phyloP scores from a whole-genome alignment of 1,140 invertebrate species.

The Parasteatoda tepidariorum region DNA sequence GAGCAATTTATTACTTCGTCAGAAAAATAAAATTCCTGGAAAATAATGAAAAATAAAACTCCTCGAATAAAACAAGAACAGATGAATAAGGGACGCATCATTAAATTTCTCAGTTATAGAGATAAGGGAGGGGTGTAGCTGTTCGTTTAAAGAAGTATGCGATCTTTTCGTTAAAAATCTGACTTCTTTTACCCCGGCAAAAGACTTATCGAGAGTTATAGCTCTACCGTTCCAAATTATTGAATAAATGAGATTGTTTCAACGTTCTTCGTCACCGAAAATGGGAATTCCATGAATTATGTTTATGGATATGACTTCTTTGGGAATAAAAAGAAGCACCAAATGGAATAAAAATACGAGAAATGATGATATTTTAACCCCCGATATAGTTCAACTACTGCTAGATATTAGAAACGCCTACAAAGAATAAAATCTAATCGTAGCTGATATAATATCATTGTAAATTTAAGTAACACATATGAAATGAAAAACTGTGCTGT shows the following conservation, averaged over 20 bases:
- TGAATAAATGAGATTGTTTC: conserved; percentile 50
- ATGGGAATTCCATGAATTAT: conserved; percentile 21
- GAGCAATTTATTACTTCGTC: conserved; percentile 41
- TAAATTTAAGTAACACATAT: too few species aligned
- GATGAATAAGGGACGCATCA: conserved; percentile 46
- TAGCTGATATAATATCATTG: too few species aligned
- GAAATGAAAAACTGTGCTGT: too few species aligned
- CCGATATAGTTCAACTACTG: not conserved
- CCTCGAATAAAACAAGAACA: conserved; percentile 36
- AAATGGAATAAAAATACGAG: conserved; percentile 1
- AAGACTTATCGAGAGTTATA: conserved; percentile 36
- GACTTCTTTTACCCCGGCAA: conserved; percentile 18
- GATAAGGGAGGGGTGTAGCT: conserved; percentile 13
- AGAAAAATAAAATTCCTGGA: conserved; percentile 23
- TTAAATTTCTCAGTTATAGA: conserved; percentile 43
- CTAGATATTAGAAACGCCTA: not conserved
- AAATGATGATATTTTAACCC: not conserved
- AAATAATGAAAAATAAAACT: conserved; percentile 18
- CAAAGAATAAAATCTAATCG: not conserved
- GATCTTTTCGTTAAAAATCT: conserved; percentile 32
- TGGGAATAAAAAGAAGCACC: conserved; percentile 1
- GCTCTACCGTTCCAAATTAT: conserved; percentile 39
- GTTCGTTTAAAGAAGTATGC: conserved; percentile 14
- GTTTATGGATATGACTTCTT: conserved; percentile 54
- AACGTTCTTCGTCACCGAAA: conserved; percentile 16